These are phyloP conservation scores for Drosophila infuscata DNA, from an alignment of 2,888 invertebrate genomes.

Conservation along the genomic window DNA sequence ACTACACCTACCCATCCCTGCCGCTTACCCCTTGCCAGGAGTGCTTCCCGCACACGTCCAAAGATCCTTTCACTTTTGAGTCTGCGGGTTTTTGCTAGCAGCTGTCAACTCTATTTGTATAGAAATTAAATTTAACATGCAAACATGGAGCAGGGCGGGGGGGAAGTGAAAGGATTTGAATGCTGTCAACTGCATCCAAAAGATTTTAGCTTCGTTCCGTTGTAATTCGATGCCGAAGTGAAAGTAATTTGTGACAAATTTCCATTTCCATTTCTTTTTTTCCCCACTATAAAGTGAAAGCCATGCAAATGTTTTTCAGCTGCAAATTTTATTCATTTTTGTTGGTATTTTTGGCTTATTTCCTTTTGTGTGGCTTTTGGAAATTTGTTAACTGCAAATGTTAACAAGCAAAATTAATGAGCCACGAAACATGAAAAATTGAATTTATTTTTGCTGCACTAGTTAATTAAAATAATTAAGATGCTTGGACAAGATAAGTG, in stretches of 20 bases:
- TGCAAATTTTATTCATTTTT: conserved; percentile 28
- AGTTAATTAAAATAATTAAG: conserved; percentile 54
- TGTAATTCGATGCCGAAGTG: conserved; percentile 63
- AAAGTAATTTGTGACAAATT: conserved; percentile 81
- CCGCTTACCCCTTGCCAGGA: not conserved
- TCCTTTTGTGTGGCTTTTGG: conserved; percentile 31
- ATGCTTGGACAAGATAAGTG: conserved; percentile 68
- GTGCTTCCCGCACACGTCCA: conserved; percentile 22
- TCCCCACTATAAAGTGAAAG: conserved; percentile 62
- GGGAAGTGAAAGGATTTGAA: conserved; percentile 68
- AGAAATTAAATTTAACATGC: conserved; percentile 81
- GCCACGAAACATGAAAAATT: conserved; percentile 61
- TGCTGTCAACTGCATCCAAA: conserved; percentile 46
- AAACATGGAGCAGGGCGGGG: conserved; percentile 54
- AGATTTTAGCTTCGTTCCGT: conserved; percentile 39
- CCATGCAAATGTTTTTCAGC: conserved; percentile 77
- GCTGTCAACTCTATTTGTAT: conserved; percentile 67
- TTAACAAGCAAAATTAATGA: conserved; percentile 78
- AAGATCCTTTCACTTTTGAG: conserved; percentile 64
- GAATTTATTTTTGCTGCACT: conserved; percentile 15
- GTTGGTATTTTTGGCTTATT: conserved; percentile 16
- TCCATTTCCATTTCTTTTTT: conserved; percentile 41
- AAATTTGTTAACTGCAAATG: conserved; percentile 70
- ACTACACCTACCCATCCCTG: conserved; percentile 25
- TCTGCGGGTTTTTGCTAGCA: conserved; percentile 63